A percentile compares a stretch with the other conserved stretches of the same genome.
These are phyloP conservation scores for Spea hammondii DNA, from an alignment of 2,797 vertebrate species.

Conservation along the genomic window DNA sequence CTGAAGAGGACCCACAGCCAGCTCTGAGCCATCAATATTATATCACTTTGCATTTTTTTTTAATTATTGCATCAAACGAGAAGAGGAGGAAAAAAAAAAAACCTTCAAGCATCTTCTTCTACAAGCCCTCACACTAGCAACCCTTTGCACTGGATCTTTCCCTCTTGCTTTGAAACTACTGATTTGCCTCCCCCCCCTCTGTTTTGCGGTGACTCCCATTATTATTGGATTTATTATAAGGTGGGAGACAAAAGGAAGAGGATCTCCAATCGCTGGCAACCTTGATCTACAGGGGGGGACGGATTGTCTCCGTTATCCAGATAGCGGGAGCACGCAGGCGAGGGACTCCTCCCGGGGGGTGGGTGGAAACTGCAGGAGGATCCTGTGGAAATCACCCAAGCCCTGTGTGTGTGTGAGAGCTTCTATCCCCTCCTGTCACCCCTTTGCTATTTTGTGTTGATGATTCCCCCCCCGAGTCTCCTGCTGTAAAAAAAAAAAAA, in stretches of 20 bases:
- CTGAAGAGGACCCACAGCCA: neutral
- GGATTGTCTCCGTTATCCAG: neutral
- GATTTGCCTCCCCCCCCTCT: neutral
- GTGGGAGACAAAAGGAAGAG: slow-evolving; percentile 29
- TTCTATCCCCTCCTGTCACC: neutral
- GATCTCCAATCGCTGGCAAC: neutral
- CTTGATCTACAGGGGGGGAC: neutral
- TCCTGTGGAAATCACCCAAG: slow-evolving; percentile 14
- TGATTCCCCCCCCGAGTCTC: neutral
- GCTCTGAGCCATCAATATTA: neutral
- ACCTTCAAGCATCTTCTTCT: neutral
- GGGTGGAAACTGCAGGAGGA: slow-evolving; percentile 31
- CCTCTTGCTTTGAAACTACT: neutral
- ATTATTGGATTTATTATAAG: slow-evolving; percentile 1
- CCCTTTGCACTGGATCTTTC: neutral
- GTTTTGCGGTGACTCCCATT: neutral
- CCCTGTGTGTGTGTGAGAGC: neutral
- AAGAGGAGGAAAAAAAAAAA: neutral
- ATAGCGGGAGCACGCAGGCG: neutral
- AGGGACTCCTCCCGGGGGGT: slow-evolving; percentile 39
- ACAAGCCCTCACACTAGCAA: neutral
- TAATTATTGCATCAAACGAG: neutral
- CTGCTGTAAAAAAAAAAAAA: neutral
- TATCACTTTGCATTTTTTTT: neutral
- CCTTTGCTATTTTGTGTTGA: neutral